These are phyloP conservation scores for Gallirallus australis DNA, from an alignment of 2,797 vertebrate genomes.

Conservation along the genomic window DNA sequence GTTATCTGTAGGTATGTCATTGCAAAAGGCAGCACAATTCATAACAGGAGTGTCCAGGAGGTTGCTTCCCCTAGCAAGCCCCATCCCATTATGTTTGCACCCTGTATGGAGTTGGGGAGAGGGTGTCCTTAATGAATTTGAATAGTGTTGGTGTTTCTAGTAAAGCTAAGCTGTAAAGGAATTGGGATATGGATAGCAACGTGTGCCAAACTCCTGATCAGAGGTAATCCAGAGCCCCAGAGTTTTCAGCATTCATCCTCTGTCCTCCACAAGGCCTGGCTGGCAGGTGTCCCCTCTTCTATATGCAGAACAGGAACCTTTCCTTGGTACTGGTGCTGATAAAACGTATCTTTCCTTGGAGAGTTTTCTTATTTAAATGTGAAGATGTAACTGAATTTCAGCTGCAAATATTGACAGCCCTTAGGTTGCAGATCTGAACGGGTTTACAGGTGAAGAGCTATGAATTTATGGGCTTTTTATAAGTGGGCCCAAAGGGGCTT, in stretches of 20 bases:
- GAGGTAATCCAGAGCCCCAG: neutral
- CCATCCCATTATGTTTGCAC: neutral
- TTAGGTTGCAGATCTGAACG: neutral
- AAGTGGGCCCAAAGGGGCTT: conserved; percentile 5
- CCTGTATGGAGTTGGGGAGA: neutral
- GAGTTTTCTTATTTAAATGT: conserved; percentile 29
- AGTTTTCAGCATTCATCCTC: neutral
- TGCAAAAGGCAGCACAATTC: neutral
- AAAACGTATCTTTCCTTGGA: neutral
- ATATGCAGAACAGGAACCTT: neutral
- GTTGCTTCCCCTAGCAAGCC: neutral
- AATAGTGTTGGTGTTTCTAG: neutral
- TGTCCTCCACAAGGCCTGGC: neutral
- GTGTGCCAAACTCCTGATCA: accelerated
- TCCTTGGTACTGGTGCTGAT: neutral
- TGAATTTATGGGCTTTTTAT: conserved; percentile 14
- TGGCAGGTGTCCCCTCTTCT: neutral
- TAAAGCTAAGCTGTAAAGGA: neutral
- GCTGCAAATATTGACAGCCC: neutral
- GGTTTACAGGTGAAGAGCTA: conserved; percentile 3
- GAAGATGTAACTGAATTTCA: conserved; percentile 20
- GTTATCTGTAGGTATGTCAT: neutral
- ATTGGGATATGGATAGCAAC: neutral
- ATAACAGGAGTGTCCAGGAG: neutral
- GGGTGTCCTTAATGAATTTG: neutral